Base-by-base conservation (phyloP, 2,888 invertebrate genomes). In the Eilema griseolum region DNA sequence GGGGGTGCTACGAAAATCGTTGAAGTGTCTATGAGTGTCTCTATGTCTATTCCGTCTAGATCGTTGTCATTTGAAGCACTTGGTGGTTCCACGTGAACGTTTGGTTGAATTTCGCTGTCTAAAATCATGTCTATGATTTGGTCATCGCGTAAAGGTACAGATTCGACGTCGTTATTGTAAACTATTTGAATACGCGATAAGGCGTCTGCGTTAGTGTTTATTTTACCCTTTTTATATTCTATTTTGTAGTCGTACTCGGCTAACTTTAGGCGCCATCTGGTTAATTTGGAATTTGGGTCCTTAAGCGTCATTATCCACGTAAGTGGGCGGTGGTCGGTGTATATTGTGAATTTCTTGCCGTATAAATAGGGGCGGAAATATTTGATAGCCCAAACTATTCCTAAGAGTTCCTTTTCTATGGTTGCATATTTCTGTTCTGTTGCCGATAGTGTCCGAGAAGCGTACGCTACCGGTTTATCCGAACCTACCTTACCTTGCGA, bases 281-380 rank as follows among this genome's bases (percentile, higher is more conserved):
- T 60, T 31, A 67, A 61, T 59, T 67, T 37, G 20, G 56, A 56
- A 16, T 56, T n/a, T 8, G 56, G 56, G 23, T 56, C n/a, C 23
- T 56, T n/a, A 1, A 56, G n/a, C 23, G 56, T 23, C 56, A 56
- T 56, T 23, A 56, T 10, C 23, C 56, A 56, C 0, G 56, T 56
- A 0, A 56, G 10, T 4, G 56, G 56, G 56, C 56, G 56, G 23
- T 28, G 28, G 5, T 28, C 5, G 2, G 28, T 28, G 5, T 28
- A 28, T 28, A 28, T 28, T 28, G 28, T 28, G 5, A 28, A 28
- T 5, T 28, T 28, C 5, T 28, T 28, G 28, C 28, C 28, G 28
- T 28, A 28, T 28, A 28, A 28, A 28, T 28, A 28, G 5, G 28
- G 28, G 28, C 28, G 28, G 28, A 23, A 56, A 23, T 56, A 56